A percentile compares a stretch with the other conserved stretches of the same genome.
phyloP scores from a whole-genome alignment of 2,797 vertebrate species.

The Pseudocheirus occidentalis region DNA sequence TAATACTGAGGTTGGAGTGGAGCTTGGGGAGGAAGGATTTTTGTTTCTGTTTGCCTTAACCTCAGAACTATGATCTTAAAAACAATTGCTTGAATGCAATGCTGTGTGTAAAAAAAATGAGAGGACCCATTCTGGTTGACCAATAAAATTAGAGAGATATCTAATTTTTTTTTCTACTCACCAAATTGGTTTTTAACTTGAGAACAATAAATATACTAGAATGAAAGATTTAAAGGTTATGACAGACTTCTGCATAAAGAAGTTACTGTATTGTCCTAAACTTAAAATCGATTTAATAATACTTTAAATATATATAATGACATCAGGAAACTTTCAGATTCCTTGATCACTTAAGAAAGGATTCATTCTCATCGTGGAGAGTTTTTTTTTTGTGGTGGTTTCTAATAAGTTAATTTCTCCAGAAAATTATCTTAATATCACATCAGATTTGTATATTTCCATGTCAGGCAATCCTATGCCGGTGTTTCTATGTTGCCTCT shows the following conservation, averaged over 20 bases:
- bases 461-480: background rate
- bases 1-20: background rate
- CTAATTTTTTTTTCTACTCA: background rate
- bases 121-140: background rate
- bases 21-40: background rate
- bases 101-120: background rate
- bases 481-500: background rate
- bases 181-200: background rate
- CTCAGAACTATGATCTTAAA: constrained; percentile 13
- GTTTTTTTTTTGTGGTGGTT: background rate
- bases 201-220: background rate
- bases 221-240: background rate
- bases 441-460: background rate
- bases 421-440: background rate
- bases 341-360: background rate
- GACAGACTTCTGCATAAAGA: background rate
- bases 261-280: background rate
- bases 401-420: background rate
- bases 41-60: background rate
- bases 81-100: constrained; percentile 3
- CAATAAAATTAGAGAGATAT: background rate
- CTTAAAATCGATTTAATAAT: background rate
- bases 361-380: background rate
- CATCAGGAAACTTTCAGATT: background rate
- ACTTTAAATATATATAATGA: background rate